Evolutionary conservation across 1,140 invertebrate genomes (phyloP).

Genomic region (Pseudomyrmex flavicornis): DNA sequence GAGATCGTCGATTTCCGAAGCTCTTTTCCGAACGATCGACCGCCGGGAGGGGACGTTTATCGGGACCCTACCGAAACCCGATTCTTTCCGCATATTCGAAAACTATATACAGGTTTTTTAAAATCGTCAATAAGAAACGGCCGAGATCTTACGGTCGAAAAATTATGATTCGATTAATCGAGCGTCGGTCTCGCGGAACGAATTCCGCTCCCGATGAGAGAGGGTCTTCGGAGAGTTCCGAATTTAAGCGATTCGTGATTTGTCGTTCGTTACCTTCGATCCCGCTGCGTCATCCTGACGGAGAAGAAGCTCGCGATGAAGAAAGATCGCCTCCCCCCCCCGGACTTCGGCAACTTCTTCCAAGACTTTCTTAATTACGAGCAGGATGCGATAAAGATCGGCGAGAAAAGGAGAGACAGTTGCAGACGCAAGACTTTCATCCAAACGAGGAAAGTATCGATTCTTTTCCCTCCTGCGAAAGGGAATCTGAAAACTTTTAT

Average conservation of each 20-base stretch:
- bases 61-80: too few relatives aligned
- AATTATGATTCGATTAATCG: conserved; percentile 24
- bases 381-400: conserved; percentile 65
- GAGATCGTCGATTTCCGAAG: background rate
- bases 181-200: conserved; percentile 13
- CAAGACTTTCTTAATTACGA: conserved; percentile 73
- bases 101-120: background rate
- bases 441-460: conserved; percentile 68
- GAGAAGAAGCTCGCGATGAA: conserved; percentile 45
- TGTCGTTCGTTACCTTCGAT: conserved; percentile 57
- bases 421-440: conserved; percentile 59
- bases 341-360: conserved; percentile 44
- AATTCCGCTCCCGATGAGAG: background rate
- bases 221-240: background rate
- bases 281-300: conserved; percentile 21
- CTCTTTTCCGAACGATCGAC: conserved; percentile 2
- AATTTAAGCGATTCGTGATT: conserved; percentile 52
- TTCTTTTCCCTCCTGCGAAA: conserved; percentile 44
- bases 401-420: conserved; percentile 2
- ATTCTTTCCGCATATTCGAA: too few relatives aligned
- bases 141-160: background rate
- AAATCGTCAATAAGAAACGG: background rate
- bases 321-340: conserved; percentile 49
- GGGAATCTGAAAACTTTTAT: conserved; percentile 66
- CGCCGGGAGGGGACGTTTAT: background rate